Base-by-base conservation (phyloP, 2,113 vertebrate species). In the Potamarius usumacintae region DNA sequence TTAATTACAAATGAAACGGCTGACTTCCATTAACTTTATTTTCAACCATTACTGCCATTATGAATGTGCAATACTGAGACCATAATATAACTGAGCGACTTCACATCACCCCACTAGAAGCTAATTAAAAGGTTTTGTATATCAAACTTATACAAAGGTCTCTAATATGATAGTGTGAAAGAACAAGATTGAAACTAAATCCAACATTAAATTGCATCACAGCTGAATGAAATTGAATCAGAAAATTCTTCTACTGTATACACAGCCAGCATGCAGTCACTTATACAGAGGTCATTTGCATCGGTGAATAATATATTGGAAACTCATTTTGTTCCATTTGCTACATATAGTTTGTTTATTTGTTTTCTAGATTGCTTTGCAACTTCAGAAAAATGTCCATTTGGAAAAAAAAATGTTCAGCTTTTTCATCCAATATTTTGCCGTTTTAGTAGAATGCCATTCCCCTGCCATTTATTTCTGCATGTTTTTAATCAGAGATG, bases 151-250 rank as follows among this genome's bases (percentile, higher is more conserved):
- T 82, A 82, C 7, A 62, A 82, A 82, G 17, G 30, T 25, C 10
- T 11, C 57, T 62, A 30, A 53, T 65, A 30, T 53, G 10, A 78
- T 53, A 34, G 55, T 53, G 10, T 77, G 60, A 30, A 58, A 52
- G 14, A 78, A 85, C 58, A n/a, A 63, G 42, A 85, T 52, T 48
- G 76, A 63, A 65, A 79, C 25, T 62, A 17, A 79, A 85, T 58
- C 60, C 25, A 25, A 79, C 25, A 86, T 30, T 50, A 67, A 86
- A 80, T n/a, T 42, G 27, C 62, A 67, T 65, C 12, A 57, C 74
- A 27, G 55, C 8, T 79, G 60, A 80, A 65, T 15, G 25, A 79
- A 79, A 80, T 17, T 80, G 50, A 42, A 80, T 25, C 30, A 10
- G 22, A 69, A 69, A 57, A 27, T 34, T 57, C 0, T 77, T 52